Percentiles rank a stretch among this genome's conserved stretches.
phyloP scores from a whole-genome alignment of 1,140 invertebrate genomes.

The Ladona fulva region DNA sequence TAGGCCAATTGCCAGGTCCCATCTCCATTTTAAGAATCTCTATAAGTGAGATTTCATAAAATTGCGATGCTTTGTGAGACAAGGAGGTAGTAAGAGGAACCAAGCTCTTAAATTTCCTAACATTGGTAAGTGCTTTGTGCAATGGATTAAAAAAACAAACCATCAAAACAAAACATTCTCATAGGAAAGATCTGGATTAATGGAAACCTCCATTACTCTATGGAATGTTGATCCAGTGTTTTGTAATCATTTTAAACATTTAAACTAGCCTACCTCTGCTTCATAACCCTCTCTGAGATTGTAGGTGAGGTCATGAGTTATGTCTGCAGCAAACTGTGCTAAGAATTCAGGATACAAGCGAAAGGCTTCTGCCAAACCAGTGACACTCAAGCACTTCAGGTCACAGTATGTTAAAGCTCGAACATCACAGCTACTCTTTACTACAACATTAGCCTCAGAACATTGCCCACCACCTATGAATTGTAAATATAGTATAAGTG shows the following conservation, averaged over 20 bases:
- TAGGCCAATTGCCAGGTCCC: too few relatives aligned
- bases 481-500: not conserved
- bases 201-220: too few relatives aligned
- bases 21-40: too few relatives aligned
- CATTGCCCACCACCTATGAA: conserved; percentile 35
- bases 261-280: conserved; percentile 50
- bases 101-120: too few relatives aligned
- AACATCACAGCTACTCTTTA: conserved; percentile 90
- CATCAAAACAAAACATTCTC: too few relatives aligned
- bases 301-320: conserved; percentile 91
- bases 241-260: not conserved
- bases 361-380: conserved; percentile 80
- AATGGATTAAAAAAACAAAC: too few relatives aligned
- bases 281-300: conserved; percentile 90
- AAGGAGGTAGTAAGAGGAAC: too few relatives aligned
- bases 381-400: conserved; percentile 87
- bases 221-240: not conserved
- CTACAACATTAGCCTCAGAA: conserved; percentile 59
- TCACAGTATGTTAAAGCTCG: conserved; percentile 92
- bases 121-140: too few relatives aligned
- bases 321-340: conserved; percentile 84
- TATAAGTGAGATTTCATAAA: too few relatives aligned
- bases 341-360: conserved; percentile 89
- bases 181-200: too few relatives aligned
- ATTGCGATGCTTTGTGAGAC: too few relatives aligned